Base-by-base conservation (phyloP, 2,888 invertebrate genomes). In the Poecilus cupreus region DNA sequence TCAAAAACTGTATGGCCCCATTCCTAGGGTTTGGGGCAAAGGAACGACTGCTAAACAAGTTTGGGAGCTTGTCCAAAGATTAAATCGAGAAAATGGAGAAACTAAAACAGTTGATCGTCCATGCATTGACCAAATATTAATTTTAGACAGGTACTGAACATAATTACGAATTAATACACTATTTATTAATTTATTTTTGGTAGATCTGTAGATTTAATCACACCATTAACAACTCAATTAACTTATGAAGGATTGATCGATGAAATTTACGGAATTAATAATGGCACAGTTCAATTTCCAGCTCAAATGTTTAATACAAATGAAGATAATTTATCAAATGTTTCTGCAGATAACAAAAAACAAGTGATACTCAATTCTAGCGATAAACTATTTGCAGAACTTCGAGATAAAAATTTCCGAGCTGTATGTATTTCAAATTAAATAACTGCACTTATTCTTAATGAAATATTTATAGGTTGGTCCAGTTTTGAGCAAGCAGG, bases 211-310 rank as follows among this genome's bases (percentile, higher is more conserved):
- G 99, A 99, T 91, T 92, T 98, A 77, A 92, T 99, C 68, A 96
- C 97, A 64, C 96, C 98, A 0, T 91, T 99, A 85, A 94, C 96
- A 0, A 98, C 98, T 0, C 99, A 99, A 87, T 92, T 98, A 39
- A 99, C 99, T 0, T 99, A 99, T 86, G 98, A 98, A 89, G 99
- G 99, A 2, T 91, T 99, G 5, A 96, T 99, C 83, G 99, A 99
- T 90, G 98, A 99, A 89, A 92, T 97, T 81, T 98, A 95, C 89
- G 95, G 96, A 39, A 96, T 98, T 82, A 94, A 94, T 84, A 94
- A 92, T 85, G 93, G 94, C 32, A 94, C 95, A 20, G 96, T 96
- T 0, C 93, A 94, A 64, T 92, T 98, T 85, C 97, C 98, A 0
- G 94, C 95, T 0, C 95, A 96, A 85, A 95, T 94, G 88, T 98